Conservation (phyloP, 2,888 invertebrate species). For the Cephus sareptanus region DNA sequence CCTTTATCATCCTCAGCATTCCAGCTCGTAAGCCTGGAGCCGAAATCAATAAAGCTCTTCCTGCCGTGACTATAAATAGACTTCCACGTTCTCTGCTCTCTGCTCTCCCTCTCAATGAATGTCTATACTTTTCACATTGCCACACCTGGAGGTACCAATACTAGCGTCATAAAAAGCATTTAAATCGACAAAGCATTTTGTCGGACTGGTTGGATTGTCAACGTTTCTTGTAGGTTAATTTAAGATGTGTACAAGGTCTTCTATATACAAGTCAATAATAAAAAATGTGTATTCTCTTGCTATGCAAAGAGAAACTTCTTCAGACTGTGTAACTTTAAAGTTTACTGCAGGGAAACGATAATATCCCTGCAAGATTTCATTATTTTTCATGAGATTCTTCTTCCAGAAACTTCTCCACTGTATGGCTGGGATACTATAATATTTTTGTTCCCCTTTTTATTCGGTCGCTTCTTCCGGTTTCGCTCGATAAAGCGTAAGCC, state of each 20-base stretch:
- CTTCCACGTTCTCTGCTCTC: neutral
- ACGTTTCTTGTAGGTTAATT: neutral
- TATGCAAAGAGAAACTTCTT: neutral
- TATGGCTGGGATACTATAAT: neutral
- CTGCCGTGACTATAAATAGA: neutral
- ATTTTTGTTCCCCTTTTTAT: neutral
- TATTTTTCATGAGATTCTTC: neutral
- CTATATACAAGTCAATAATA: neutral
- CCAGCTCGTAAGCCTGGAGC: neutral
- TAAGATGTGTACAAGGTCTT: neutral
- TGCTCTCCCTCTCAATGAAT: neutral
- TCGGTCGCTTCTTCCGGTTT: constrained; percentile 5
- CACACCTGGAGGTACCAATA: neutral
- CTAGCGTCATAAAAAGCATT: neutral
- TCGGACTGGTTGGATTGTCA: neutral
- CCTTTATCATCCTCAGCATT: neutral
- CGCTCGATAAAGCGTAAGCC: constrained; percentile 4
- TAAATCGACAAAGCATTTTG: neutral
- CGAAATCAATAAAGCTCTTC: neutral
- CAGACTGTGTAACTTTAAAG: neutral
- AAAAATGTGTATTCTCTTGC: neutral
- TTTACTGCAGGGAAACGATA: neutral
- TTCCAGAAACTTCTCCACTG: neutral
- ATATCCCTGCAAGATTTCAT: neutral
- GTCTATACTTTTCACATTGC: neutral